These are phyloP conservation scores for Athalia circularis DNA, from an alignment of 2,888 invertebrate genomes.

Conservation along the genomic window DNA sequence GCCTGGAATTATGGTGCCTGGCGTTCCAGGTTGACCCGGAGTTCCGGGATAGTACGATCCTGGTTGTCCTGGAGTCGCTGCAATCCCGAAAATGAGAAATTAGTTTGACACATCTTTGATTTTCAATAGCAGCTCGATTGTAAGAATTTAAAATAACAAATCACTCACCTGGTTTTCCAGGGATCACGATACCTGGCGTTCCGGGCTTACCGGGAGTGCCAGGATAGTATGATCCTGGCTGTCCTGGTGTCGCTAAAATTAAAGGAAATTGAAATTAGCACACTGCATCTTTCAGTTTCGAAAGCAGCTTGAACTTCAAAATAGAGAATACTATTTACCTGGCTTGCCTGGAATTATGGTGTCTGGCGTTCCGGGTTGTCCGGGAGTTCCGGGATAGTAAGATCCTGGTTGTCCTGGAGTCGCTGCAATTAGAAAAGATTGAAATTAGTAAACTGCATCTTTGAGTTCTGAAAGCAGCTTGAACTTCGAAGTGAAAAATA, in stretches of 20 bases:
- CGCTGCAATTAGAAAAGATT: no score
- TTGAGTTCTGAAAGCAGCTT: no score
- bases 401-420: slow-evolving; percentile 70
- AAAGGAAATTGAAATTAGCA: no score
- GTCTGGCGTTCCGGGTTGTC: slow-evolving; percentile 67
- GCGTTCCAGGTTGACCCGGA: slow-evolving; percentile 59
- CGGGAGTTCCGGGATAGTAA: slow-evolving; percentile 73
- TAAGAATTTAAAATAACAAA: no score
- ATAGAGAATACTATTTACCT: no score
- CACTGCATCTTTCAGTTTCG: no score
- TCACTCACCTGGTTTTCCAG: slow-evolving; percentile 48
- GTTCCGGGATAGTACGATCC: slow-evolving; percentile 63
- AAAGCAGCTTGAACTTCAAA: no score
- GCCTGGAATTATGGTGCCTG: slow-evolving; percentile 50
- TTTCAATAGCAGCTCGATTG: no score
- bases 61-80: slow-evolving; percentile 59
- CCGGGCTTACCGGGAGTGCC: slow-evolving; percentile 68
- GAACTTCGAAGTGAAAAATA: slow-evolving; percentile 62
- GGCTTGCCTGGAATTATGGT: slow-evolving; percentile 52
- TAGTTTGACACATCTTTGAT: no score
- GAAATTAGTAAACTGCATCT: no score
- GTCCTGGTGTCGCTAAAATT: no score
- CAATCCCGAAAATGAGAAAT: no score
- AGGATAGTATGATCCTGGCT: slow-evolving; percentile 34
- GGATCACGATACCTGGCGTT: slow-evolving; percentile 57